phyloP scores from a whole-genome alignment of 2,888 invertebrate species.

The Perizoma affinitatum region DNA sequence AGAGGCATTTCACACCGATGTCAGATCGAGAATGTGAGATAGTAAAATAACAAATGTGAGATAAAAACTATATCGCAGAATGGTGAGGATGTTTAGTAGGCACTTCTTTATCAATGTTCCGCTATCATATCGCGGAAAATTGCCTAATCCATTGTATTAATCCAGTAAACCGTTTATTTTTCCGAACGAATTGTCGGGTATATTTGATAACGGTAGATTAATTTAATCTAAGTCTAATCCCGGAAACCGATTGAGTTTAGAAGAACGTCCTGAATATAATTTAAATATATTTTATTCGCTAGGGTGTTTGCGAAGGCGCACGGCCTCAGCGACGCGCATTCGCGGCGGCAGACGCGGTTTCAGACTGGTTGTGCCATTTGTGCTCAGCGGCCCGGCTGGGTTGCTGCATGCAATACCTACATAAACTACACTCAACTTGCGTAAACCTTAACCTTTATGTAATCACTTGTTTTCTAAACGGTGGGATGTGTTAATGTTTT shows the following conservation, averaged over 20 bases:
- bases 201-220: slow-evolving; percentile 11
- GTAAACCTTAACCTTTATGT: slow-evolving; percentile 71
- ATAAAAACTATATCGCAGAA: slow-evolving; percentile 47
- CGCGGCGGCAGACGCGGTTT: slow-evolving; percentile 40
- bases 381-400: neutral
- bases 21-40: slow-evolving; percentile 28
- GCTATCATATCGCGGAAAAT: slow-evolving; percentile 48
- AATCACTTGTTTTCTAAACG: slow-evolving; percentile 61
- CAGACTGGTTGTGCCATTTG: slow-evolving; percentile 31
- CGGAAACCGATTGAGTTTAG: neutral
- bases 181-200: slow-evolving; percentile 11
- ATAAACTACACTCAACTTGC: slow-evolving; percentile 52
- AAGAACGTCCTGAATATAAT: slow-evolving; percentile 1
- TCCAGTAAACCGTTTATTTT: slow-evolving; percentile 32
- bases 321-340: slow-evolving; percentile 33
- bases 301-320: slow-evolving; percentile 23
- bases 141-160: slow-evolving; percentile 26
- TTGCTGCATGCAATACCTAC: slow-evolving; percentile 32
- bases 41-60: slow-evolving; percentile 34
- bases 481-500: slow-evolving; percentile 49
- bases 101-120: slow-evolving; percentile 52
- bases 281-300: slow-evolving; percentile 2
- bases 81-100: slow-evolving; percentile 38
- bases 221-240: slow-evolving; percentile 5
- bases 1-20: slow-evolving; percentile 30